phyloP scores from a whole-genome alignment of 1,140 invertebrate genomes.

The Eriocheir sinensis region DNA sequence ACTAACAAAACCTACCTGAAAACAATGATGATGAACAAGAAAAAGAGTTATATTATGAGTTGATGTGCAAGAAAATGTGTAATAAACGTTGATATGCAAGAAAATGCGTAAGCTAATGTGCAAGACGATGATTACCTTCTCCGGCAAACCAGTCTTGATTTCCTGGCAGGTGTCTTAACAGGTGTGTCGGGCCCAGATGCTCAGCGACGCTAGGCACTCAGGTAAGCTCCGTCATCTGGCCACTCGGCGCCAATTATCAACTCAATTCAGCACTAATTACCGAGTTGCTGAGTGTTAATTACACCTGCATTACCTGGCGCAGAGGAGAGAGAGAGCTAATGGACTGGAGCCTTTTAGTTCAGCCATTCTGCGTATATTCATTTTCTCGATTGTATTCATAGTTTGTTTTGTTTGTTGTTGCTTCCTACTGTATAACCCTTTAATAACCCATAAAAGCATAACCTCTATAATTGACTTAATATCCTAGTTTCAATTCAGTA shows the following conservation, averaged over 20 bases:
- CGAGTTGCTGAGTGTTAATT: slow-evolving; percentile 19
- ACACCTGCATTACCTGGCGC: slow-evolving; percentile 30
- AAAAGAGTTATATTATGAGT: too few species aligned
- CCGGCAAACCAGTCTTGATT: neutral
- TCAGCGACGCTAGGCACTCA: neutral
- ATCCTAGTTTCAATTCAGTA: neutral
- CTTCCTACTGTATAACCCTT: neutral
- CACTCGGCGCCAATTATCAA: neutral
- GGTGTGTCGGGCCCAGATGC: neutral
- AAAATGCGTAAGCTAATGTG: neutral
- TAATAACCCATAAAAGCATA: neutral
- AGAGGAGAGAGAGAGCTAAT: slow-evolving; percentile 3
- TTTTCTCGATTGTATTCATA: neutral
- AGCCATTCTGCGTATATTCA: neutral
- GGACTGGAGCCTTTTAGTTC: neutral
- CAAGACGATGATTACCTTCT: neutral
- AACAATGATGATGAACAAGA: too few species aligned
- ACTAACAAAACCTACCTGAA: too few species aligned
- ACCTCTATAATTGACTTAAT: neutral
- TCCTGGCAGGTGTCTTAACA: neutral
- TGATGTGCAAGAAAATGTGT: too few species aligned
- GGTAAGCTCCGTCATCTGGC: neutral
- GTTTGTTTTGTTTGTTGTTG: neutral
- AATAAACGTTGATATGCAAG: neutral
- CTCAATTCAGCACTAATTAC: slow-evolving; percentile 45